Base-by-base conservation (phyloP, 2,888 invertebrate species). In the Sinodicranocentrus sp. region DNA sequence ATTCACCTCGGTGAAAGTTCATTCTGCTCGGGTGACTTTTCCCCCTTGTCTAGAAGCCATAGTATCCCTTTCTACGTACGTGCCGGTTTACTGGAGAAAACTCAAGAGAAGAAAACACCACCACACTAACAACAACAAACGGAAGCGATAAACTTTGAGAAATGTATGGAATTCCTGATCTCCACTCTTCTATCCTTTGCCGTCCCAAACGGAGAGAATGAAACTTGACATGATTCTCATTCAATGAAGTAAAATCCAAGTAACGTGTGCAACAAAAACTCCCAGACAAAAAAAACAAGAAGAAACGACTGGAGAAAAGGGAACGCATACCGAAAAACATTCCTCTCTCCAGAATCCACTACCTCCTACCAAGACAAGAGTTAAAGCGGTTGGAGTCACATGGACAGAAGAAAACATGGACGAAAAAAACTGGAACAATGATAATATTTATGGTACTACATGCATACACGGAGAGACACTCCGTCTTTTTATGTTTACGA, bases 201-300 rank as follows among this genome's bases (percentile, higher is more conserved):
- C 15, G 2, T 57, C 57, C 23, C 23, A 6, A 65, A 65, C 10
- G 10, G 39, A 65, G 43, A 23, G 21, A 65, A 65, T 65, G 65
- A 65, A 65, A 43, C 21, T 65, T 65, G 65, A 65, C 65, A 65
- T 61, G n/a, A 28, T 61, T 61, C 61, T 61, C 15, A 61, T 61
- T 61, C 61, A 54, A 21, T 54, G 21, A 21, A 21, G 54, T 17
- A 13, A 19, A 8, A 48, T 48, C 2, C 39, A 5, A 10, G 48
- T n/a, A 48, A 48, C 13, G 48, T n/a, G n/a, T n/a, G n/a, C n/a
- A n/a, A n/a, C n/a, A n/a, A n/a, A n/a, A n/a, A n/a, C n/a, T n/a
- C n/a, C n/a, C n/a, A n/a, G n/a, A n/a, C n/a, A n/a, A n/a, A n/a
- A n/a, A n/a, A n/a, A n/a, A n/a, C n/a, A n/a, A n/a, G n/a, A n/a